A percentile compares a stretch with the other conserved stretches of the same genome.
These are phyloP conservation scores for Cordilura impudica DNA, from an alignment of 2,888 invertebrate species.

Conservation along the genomic window DNA sequence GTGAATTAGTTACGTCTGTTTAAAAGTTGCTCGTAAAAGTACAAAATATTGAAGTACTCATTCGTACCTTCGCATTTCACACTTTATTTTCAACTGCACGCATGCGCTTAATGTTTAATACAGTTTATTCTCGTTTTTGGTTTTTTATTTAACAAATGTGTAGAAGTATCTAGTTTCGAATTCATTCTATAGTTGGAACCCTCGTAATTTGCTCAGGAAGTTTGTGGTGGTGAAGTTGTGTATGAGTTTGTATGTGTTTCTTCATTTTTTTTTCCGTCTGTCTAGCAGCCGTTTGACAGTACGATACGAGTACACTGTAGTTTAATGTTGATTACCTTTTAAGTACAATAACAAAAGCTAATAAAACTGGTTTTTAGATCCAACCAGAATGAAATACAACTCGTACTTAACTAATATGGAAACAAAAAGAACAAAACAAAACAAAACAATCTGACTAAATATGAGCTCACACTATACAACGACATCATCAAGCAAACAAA, in stretches of 20 bases:
- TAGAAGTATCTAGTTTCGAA: not conserved
- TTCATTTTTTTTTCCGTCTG: conserved; percentile 1
- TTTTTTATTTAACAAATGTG: not conserved
- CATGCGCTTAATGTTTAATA: conserved; percentile 41
- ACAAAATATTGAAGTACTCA: not conserved
- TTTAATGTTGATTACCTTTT: conserved; percentile 54
- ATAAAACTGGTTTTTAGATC: conserved; percentile 45
- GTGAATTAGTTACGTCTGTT: conserved; percentile 3
- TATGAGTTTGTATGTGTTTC: not conserved
- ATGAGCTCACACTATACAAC: conserved; percentile 28
- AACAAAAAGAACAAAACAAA: not conserved
- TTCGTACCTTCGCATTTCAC: conserved; percentile 1
- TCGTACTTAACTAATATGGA: not conserved
- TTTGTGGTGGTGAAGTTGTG: conserved; percentile 26
- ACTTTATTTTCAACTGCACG: conserved; percentile 44
- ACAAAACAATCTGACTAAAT: conserved; percentile 15
- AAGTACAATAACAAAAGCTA: conserved; percentile 54
- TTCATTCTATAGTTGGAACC: conserved; percentile 32
- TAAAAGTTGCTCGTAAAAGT: not conserved
- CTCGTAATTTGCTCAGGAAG: conserved; percentile 39
- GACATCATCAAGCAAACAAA: not conserved
- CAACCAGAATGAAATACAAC: conserved; percentile 1
- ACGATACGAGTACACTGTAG: conserved; percentile 20
- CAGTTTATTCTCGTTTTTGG: not conserved
- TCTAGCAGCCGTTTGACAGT: conserved; percentile 42